Conservation (phyloP, 2,113 vertebrate species). For the Callospermophilus lateralis region DNA sequence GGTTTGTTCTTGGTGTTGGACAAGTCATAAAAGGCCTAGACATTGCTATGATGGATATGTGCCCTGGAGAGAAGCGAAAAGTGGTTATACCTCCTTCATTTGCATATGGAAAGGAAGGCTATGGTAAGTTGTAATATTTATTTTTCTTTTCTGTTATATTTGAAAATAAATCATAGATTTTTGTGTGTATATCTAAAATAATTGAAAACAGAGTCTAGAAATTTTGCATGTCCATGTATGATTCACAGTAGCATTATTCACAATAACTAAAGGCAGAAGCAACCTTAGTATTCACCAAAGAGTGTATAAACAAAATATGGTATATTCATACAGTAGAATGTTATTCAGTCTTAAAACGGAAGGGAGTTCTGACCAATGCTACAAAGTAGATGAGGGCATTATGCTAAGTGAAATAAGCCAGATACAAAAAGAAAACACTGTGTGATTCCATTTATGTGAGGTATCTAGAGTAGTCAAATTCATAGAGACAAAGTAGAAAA, state of each 20-base stretch:
- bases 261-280: not conserved
- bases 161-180: slow-evolving; percentile 66
- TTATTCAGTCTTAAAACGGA: not conserved
- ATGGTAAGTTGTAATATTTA: slow-evolving; percentile 87
- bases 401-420: slow-evolving; percentile 13
- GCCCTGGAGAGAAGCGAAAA: slow-evolving; percentile 96
- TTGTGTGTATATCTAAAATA: not conserved
- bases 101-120: slow-evolving; percentile 95
- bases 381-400: not conserved
- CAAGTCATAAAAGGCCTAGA: slow-evolving; percentile 98
- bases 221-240: not conserved
- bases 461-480: not conserved
- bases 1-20: slow-evolving; percentile 97
- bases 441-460: not conserved
- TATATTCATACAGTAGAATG: not conserved
- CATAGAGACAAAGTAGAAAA: not conserved
- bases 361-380: not conserved
- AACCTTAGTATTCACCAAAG: not conserved
- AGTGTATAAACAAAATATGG: not conserved
- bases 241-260: slow-evolving; percentile 10
- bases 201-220: not conserved
- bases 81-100: slow-evolving; percentile 93
- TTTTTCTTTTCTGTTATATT: slow-evolving; percentile 30
- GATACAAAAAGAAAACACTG: not conserved
- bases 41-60: slow-evolving; percentile 95